Evolutionary conservation across 2,113 vertebrate genomes (phyloP).

Genomic region (Tamias sibiricus): DNA sequence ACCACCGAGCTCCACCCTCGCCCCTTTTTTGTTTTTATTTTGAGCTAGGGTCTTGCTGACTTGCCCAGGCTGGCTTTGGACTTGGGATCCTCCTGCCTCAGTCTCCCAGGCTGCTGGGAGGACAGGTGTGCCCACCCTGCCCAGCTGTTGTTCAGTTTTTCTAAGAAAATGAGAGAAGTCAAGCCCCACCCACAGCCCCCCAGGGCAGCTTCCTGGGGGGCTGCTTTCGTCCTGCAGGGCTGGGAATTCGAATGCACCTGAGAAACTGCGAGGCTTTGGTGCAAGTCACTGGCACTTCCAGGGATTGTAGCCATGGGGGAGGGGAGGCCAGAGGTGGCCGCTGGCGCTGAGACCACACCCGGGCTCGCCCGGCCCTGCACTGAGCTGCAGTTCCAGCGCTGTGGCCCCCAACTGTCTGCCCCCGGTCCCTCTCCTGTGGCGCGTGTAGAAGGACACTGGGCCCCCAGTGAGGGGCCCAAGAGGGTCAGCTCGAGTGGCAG

Average conservation of each 20-base stretch:
- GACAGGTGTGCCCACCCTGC: too few relatives aligned
- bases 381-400: rapidly evolving
- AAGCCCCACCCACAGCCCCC: neutral
- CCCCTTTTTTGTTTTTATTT: too few relatives aligned
- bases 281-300: neutral
- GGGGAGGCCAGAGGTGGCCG: neutral
- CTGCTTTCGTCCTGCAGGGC: neutral
- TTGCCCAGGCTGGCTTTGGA: too few relatives aligned
- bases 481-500: rapidly evolving
- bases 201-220: too few relatives aligned
- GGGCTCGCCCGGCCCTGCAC: neutral
- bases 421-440: neutral
- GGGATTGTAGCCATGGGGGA: neutral
- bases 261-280: neutral
- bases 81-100: too few relatives aligned
- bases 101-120: too few relatives aligned
- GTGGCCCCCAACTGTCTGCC: too few relatives aligned
- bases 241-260: neutral
- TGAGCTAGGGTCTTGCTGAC: too few relatives aligned
- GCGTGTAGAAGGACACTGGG: rapidly evolving
- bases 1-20: too few relatives aligned
- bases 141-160: neutral
- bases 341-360: neutral
- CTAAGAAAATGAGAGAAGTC: neutral
- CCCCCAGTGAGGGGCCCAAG: rapidly evolving